Evolutionary conservation across 2,113 vertebrate genomes (phyloP).

Genomic region (Marmota flaviventris): DNA sequence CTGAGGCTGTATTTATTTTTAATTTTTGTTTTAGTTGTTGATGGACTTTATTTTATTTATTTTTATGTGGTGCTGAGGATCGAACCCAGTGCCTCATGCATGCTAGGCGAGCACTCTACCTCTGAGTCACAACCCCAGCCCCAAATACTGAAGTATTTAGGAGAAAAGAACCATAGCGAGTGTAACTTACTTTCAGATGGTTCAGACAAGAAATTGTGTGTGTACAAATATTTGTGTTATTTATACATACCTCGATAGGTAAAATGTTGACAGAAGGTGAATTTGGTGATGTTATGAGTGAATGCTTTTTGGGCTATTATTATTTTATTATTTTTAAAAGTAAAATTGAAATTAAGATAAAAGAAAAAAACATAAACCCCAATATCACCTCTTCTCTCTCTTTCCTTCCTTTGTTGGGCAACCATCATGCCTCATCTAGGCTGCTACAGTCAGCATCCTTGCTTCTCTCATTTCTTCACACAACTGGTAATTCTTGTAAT

Average conservation of each 20-base stretch:
- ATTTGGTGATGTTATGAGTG: not conserved
- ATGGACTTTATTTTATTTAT: too few species aligned
- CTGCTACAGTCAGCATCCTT: not conserved
- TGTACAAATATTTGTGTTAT: not conserved
- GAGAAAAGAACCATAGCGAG: slow-evolving; percentile 2
- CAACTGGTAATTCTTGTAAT: slow-evolving; percentile 42
- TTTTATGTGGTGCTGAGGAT: too few species aligned
- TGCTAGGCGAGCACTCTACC: too few species aligned
- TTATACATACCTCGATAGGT: not conserved
- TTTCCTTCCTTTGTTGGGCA: not conserved
- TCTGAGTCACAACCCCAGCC: too few species aligned
- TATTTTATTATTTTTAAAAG: slow-evolving; percentile 37
- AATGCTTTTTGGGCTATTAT: not conserved
- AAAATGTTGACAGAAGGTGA: slow-evolving; percentile 2
- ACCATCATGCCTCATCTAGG: not conserved
- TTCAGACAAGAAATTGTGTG: slow-evolving; percentile 13
- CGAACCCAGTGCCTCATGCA: too few species aligned
- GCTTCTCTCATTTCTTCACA: slow-evolving; percentile 55
- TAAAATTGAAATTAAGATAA: slow-evolving; percentile 49
- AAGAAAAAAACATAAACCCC: not conserved
- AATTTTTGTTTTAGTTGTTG: too few species aligned
- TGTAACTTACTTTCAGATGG: slow-evolving; percentile 26
- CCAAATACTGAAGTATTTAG: slow-evolving; percentile 18
- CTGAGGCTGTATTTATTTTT: not conserved
- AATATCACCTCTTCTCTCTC: not conserved